Evolutionary conservation across 2,888 invertebrate genomes (phyloP).

Genomic region (Drosophila fungiperda): DNA sequence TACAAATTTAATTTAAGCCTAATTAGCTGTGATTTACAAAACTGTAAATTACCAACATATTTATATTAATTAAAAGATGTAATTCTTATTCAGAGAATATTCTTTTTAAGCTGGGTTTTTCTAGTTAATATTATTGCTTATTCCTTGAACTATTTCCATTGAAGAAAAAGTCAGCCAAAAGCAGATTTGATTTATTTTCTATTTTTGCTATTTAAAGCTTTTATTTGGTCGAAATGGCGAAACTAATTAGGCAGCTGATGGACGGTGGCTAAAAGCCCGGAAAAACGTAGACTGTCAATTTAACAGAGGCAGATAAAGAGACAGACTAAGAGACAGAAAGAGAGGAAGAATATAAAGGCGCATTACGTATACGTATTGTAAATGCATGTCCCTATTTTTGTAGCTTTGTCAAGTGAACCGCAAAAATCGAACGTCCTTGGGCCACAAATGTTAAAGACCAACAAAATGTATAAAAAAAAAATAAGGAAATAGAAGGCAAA

Average conservation of each 20-base stretch:
- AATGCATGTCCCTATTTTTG: constrained; percentile 38
- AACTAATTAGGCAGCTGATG: constrained; percentile 56
- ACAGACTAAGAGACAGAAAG: neutral
- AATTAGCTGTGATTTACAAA: neutral
- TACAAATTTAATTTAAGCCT: constrained; percentile 6
- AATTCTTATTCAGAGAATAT: neutral
- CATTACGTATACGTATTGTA: constrained; percentile 45
- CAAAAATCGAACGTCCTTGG: constrained; percentile 79
- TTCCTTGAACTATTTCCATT: too few species aligned
- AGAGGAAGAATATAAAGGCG: neutral
- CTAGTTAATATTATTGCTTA: neutral
- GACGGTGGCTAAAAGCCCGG: constrained; percentile 30
- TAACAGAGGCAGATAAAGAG: neutral
- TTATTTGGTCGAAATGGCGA: constrained; percentile 8
- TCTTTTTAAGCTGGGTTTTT: neutral
- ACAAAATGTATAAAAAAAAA: constrained; percentile 15
- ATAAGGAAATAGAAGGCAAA: neutral
- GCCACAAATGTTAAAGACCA: constrained; percentile 41
- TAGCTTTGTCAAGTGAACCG: constrained; percentile 55
- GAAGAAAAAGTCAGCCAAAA: constrained; percentile 8
- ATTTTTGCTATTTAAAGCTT: constrained; percentile 5
- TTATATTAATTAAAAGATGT: neutral
- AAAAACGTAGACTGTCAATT: constrained; percentile 60
- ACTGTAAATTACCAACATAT: neutral
- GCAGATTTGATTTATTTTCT: constrained; percentile 7